Conservation (phyloP, 2,113 vertebrate genomes). For the Rhinoptilus africanus region DNA sequence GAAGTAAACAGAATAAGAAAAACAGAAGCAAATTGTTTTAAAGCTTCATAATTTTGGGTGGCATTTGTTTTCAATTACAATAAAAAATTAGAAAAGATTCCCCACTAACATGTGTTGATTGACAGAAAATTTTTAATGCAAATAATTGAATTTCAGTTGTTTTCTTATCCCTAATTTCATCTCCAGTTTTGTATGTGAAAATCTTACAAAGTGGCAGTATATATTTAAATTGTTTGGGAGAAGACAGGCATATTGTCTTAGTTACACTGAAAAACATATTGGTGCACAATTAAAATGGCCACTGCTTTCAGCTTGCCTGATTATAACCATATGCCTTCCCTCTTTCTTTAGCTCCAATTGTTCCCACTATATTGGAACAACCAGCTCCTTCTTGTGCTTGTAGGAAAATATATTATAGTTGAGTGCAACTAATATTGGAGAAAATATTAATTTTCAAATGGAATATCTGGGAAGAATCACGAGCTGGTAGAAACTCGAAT, state of each 20-base stretch:
- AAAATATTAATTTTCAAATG: neutral
- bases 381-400: neutral
- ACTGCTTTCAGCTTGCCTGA: slow-evolving; percentile 16
- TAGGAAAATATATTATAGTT: neutral
- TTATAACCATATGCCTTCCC: slow-evolving; percentile 36
- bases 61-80: neutral
- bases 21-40: neutral
- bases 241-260: neutral
- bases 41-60: neutral
- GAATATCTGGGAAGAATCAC: neutral
- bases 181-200: neutral
- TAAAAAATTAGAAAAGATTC: neutral
- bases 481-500: neutral
- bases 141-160: neutral
- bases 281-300: slow-evolving; percentile 7
- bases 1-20: neutral
- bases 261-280: neutral
- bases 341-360: neutral
- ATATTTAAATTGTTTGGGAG: neutral
- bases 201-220: neutral
- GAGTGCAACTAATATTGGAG: neutral
- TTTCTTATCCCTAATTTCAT: neutral
- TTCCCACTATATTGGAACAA: neutral
- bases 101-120: neutral
- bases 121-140: neutral